Evolutionary conservation across 2,113 vertebrate genomes (phyloP).

Genomic region (Ptilonorhynchus violaceus): DNA sequence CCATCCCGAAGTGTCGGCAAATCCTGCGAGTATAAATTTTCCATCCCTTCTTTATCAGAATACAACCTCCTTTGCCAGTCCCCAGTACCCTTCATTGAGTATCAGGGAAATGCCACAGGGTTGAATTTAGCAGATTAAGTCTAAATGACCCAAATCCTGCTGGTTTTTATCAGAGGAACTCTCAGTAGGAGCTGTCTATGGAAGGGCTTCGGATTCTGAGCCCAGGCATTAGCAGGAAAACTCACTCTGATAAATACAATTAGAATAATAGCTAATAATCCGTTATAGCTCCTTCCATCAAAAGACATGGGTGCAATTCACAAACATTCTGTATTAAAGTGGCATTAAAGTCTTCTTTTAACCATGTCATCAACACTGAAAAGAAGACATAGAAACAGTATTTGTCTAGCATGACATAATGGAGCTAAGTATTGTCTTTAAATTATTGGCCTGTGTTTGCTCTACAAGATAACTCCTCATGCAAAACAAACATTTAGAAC

Average conservation of each 20-base stretch:
- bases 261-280: constrained; percentile 12
- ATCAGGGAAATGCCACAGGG: not conserved
- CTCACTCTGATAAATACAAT: not conserved
- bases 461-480: not conserved
- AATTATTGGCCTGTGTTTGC: not conserved
- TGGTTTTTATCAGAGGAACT: not conserved
- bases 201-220: not conserved
- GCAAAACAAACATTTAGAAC: not conserved
- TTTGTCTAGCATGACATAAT: not conserved
- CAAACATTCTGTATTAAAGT: not conserved
- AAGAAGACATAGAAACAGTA: not conserved
- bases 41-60: not conserved
- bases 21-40: not conserved
- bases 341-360: not conserved
- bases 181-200: not conserved
- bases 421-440: not conserved
- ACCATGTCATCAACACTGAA: not conserved
- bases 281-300: not conserved
- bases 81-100: not conserved
- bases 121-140: constrained; percentile 15
- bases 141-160: constrained; percentile 20
- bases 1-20: not conserved
- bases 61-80: not conserved
- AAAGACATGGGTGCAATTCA: not conserved
- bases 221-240: not conserved